Conservation (phyloP, 2,113 vertebrate genomes). For the Rhinopomastus cyanomelas region DNA sequence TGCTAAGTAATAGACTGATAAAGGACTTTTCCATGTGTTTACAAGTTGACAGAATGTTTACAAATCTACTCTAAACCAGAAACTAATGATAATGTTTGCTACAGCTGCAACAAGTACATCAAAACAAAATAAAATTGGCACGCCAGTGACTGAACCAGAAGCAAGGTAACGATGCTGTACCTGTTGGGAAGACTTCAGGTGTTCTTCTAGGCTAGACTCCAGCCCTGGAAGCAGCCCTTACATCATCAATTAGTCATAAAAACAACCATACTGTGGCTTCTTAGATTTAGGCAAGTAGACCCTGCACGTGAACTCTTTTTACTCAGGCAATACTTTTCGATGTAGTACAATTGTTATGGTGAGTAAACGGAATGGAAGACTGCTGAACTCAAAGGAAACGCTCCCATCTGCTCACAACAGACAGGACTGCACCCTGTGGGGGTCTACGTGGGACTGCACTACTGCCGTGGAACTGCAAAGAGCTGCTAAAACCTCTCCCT, state of each 20-base stretch:
- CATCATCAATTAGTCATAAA: background rate
- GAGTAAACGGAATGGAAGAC: background rate
- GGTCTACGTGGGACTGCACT: background rate
- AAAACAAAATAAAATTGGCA: constrained; percentile 56
- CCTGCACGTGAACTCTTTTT: background rate
- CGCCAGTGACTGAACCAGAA: background rate
- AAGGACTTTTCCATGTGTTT: background rate
- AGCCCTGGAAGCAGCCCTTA: background rate
- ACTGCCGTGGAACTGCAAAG: background rate
- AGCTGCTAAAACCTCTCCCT: background rate
- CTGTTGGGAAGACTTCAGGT: constrained; percentile 21
- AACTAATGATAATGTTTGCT: background rate
- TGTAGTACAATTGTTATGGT: background rate
- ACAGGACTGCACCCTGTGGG: background rate
- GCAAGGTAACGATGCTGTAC: background rate
- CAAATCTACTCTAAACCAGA: background rate
- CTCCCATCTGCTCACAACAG: background rate
- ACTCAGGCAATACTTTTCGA: background rate
- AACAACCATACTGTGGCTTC: background rate
- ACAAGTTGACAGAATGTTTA: background rate
- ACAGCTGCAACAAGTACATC: constrained; percentile 19
- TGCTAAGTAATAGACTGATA: background rate
- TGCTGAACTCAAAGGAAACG: background rate
- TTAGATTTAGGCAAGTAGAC: background rate
- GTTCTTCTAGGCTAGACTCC: background rate